Conservation (phyloP, 1,140 invertebrate genomes). For the Pseudomyrmex pallidus region DNA sequence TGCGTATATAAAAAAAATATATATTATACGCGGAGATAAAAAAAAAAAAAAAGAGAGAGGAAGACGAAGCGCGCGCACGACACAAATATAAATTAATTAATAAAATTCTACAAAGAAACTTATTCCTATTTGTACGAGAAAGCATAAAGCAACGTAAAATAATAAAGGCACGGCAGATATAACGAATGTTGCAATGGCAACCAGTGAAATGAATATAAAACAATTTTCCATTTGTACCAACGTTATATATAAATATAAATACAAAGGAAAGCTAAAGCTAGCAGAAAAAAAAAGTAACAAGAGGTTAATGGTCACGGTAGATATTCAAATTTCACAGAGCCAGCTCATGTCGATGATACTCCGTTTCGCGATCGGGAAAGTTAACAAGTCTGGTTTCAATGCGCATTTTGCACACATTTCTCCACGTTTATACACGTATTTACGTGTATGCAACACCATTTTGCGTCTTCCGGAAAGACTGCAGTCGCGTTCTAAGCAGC, state of each 20-base stretch:
- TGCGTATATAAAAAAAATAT: background rate
- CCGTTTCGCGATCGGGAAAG: slow-evolving; percentile 7
- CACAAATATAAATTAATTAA: slow-evolving; percentile 21
- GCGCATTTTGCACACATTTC: slow-evolving; percentile 10
- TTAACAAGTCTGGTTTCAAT: background rate
- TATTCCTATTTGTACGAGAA: background rate
- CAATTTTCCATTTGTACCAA: background rate
- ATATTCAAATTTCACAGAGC: slow-evolving; percentile 4
- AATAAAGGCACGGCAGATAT: background rate
- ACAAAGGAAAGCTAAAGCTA: background rate
- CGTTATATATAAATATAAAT: background rate
- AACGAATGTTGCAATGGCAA: slow-evolving; percentile 9
- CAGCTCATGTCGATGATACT: background rate
- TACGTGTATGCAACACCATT: background rate
- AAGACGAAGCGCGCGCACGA: background rate
- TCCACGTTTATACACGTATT: background rate
- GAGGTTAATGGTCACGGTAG: background rate
- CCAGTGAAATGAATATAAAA: slow-evolving; percentile 11
- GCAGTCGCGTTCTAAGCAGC: slow-evolving; percentile 42
- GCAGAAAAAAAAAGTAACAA: slow-evolving; percentile 10
- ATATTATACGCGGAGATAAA: background rate
- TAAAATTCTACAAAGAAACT: slow-evolving; percentile 8
- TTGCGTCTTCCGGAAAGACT: background rate
- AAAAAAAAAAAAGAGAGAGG: background rate
- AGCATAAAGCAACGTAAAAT: slow-evolving; percentile 5